phyloP scores from a whole-genome alignment of 2,797 vertebrate genomes.

The Decapterus maruadsi region DNA sequence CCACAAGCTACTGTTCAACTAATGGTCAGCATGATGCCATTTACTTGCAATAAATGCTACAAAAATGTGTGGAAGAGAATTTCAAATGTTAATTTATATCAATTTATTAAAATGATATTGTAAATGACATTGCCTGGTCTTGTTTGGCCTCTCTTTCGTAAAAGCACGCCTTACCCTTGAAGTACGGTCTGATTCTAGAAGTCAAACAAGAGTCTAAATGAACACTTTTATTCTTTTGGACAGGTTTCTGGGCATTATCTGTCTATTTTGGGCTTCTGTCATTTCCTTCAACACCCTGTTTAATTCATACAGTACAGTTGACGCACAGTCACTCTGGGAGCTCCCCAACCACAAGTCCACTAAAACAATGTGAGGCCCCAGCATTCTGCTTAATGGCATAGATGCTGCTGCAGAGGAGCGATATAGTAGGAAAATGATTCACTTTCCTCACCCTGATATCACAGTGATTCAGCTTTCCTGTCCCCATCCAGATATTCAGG shows the following conservation, averaged over 20 bases:
- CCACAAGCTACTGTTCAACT: too few species aligned
- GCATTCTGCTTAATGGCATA: neutral
- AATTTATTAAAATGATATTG: neutral
- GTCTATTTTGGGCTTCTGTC: neutral
- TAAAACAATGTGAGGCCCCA: neutral
- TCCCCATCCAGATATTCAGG: neutral
- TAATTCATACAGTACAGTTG: constrained; percentile 1
- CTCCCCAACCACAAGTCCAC: neutral
- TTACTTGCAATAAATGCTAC: neutral
- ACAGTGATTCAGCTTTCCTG: constrained; percentile 3
- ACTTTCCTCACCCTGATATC: constrained; percentile 1
- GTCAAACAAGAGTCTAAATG: neutral
- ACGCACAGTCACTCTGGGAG: constrained; percentile 4
- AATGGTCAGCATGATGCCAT: neutral
- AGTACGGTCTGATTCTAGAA: neutral
- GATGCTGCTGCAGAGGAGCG: constrained; percentile 8
- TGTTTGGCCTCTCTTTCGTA: neutral
- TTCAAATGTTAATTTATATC: too few species aligned
- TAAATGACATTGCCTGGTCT: neutral
- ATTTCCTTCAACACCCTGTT: constrained; percentile 14
- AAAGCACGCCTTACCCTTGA: neutral
- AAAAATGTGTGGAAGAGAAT: neutral
- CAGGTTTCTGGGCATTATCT: neutral
- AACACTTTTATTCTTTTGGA: neutral
- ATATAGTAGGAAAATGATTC: constrained; percentile 24